Evolutionary conservation across 2,113 vertebrate species (phyloP), one percentile per base, ranked within the genome.

Genomic region (Gopherus evgoodei): DNA sequence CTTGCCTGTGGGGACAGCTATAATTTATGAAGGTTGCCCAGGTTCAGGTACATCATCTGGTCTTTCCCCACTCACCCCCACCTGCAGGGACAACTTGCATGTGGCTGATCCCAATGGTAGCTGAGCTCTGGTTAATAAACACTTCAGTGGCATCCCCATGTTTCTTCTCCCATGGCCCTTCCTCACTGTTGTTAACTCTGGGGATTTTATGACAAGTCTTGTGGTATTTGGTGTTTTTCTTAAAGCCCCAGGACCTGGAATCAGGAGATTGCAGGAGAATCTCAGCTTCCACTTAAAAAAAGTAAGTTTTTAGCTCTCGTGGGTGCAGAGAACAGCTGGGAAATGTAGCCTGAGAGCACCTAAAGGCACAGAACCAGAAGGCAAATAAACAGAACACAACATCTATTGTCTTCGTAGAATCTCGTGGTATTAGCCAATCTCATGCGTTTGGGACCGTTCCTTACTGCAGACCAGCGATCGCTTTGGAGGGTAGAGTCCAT

Each of bases 1-100:
- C 54, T 47, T 47, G 44, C 69, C 84, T 24, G 0, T 5, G 54
- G 80, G 84, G 56, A 49, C 78, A 65, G 88, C 38, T 54, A 42
- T 12, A 81, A 42, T 17, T 53, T 53, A 25, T 59, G 56, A 72
- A 50, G 57, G 24, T n/a, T 80, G 81, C 65, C 78, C 22, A 80
- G 52, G 38, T 72, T 89, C 50, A 25, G 14, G 56, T 3, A 11
- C 24, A 25, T 0, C 0, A 83, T 31, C 50, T 84, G 90, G 59
- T 8, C 1, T 0, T 9, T 8, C 42, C 9, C 52, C 89, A 69
- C 57, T 50, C 31, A 53, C 42, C 38, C 83, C 59, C 12, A 6
- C 6, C 17, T 65, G 42, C 1, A 1, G 27, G 38, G 89, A 5
- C 22, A 14, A 4, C 0, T 0, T 8, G 27, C 29, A 29, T 16